These are phyloP conservation scores for Amphipoea lucens DNA, from an alignment of 2,888 invertebrate species.

Conservation along the genomic window DNA sequence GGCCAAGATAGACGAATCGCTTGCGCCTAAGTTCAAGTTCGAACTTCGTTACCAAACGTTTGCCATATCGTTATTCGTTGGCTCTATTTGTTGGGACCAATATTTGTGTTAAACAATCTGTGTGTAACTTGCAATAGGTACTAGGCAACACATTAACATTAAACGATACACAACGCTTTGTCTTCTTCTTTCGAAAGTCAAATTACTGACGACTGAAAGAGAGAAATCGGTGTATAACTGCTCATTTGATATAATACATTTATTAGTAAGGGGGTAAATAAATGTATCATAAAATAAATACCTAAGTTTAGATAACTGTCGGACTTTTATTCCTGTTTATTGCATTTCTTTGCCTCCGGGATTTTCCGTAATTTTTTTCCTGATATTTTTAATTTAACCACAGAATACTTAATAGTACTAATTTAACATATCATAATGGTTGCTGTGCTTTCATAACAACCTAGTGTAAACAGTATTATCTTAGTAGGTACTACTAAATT, in stretches of 20 bases:
- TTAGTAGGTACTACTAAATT: not conserved
- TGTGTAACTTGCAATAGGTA: not conserved
- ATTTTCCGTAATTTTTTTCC: constrained; percentile 17
- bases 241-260: no score
- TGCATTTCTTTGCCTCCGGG: not conserved
- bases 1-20: not conserved
- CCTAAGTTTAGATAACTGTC: constrained; percentile 11
- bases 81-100: not conserved
- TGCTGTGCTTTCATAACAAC: not conserved
- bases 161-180: no score
- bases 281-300: constrained; percentile 9
- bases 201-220: no score
- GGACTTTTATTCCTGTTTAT: constrained; percentile 29
- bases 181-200: no score
- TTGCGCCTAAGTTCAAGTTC: not conserved
- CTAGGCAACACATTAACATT: not conserved
- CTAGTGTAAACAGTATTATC: not conserved
- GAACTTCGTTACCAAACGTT: not conserved
- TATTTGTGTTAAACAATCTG: not conserved
- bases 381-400: not conserved
- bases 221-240: no score
- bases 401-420: no score
- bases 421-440: no score
- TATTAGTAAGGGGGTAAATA: not conserved
- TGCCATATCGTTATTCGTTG: not conserved